Conservation (phyloP, 2,113 vertebrate species). For the Carollia perspicillata region DNA sequence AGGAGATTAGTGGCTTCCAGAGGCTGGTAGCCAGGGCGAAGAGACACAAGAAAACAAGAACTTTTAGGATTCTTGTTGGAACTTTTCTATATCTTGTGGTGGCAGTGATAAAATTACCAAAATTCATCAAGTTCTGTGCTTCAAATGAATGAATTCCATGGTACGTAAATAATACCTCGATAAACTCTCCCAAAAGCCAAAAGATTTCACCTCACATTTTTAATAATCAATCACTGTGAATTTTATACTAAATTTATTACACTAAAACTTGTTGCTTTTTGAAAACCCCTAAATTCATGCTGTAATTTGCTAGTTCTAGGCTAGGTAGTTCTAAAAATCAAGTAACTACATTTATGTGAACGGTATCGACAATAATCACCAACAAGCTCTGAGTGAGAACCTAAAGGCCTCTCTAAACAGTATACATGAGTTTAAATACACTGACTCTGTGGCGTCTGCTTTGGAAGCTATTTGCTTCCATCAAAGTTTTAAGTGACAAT, state of each 20-base stretch:
- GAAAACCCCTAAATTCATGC: neutral
- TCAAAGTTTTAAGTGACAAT: neutral
- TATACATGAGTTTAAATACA: neutral
- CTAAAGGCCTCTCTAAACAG: neutral
- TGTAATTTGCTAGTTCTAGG: neutral
- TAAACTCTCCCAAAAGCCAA: neutral
- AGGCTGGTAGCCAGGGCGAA: neutral
- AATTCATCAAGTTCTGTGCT: conserved; percentile 5
- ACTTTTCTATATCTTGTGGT: neutral
- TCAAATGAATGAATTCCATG: neutral
- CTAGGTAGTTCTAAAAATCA: neutral
- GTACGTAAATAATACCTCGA: neutral
- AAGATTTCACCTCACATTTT: neutral
- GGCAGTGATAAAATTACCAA: neutral
- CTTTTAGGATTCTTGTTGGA: neutral
- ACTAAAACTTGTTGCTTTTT: neutral
- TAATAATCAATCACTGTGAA: conserved; percentile 8
- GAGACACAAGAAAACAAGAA: neutral
- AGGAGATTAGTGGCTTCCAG: no score
- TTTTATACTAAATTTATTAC: neutral
- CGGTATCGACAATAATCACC: neutral
- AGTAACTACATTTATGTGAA: neutral
- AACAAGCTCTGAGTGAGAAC: neutral
- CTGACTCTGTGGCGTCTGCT: neutral
- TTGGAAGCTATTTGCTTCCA: neutral